These are phyloP conservation scores for Oreochromis tanganicae DNA, from an alignment of 2,113 vertebrate genomes.

Conservation along the genomic window DNA sequence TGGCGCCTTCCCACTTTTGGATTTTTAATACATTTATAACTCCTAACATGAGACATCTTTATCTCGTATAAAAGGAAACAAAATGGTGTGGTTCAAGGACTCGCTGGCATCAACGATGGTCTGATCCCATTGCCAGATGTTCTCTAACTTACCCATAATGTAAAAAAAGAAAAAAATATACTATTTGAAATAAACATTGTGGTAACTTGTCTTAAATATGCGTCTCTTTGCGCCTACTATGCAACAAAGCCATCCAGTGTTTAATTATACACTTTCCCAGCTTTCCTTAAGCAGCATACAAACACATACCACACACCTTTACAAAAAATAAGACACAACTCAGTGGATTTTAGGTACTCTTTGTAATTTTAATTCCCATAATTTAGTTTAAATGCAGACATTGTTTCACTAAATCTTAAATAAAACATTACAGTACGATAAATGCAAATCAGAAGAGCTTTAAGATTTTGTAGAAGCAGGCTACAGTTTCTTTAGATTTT, in stretches of 20 bases:
- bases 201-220: background rate
- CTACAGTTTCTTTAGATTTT: constrained; percentile 48
- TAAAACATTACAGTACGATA: constrained; percentile 77
- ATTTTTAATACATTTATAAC: background rate
- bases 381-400: constrained; percentile 80
- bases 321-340: constrained; percentile 25
- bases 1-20: background rate
- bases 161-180: background rate
- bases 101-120: background rate
- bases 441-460: constrained; percentile 75
- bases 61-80: background rate
- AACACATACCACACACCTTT: background rate
- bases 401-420: constrained; percentile 72
- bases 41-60: background rate
- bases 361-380: constrained; percentile 84
- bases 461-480: constrained; percentile 65
- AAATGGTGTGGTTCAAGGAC: background rate
- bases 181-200: background rate
- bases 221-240: background rate
- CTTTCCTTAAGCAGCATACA: background rate
- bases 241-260: background rate
- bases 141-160: background rate
- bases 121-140: background rate
- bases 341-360: constrained; percentile 55
- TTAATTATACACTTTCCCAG: background rate